Evolutionary conservation across 2,888 invertebrate species (phyloP), one percentile per base, ranked within the genome.

Genomic region (Microdon myrmicae): DNA sequence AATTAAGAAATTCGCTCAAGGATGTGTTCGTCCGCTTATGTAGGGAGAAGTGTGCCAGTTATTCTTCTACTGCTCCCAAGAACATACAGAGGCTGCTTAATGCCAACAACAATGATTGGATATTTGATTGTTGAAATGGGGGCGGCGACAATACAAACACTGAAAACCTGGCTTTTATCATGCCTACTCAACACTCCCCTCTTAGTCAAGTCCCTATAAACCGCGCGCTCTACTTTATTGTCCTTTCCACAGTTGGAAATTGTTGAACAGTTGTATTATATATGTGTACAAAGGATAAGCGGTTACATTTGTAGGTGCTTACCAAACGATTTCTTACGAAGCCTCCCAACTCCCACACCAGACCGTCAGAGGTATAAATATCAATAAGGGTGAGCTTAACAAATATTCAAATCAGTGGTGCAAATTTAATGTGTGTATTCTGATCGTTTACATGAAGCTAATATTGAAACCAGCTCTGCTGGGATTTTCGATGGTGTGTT

Each of bases 321-420:
- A 34, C 26, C 34, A 45, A 59, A 51, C 45, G 58, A 34, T 34
- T 51, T 29, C 26, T 28, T 28, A 22, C 13, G 20, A 23, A 19
- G 4, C n/a, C n/a, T n/a, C n/a, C n/a, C n/a, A n/a, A 1, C 23
- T 25, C n/a, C 29, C 38, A 10, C 3, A 9, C 7, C 35, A 35
- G 31, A 35, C 37, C 49, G 41, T 43, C 14, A 29, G 14, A 37
- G 19, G 22, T 37, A 49, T 32, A 45, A 45, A 39, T 51, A 51
- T 51, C 29, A 38, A 51, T 51, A 44, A 43, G 20, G 26, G 41
- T 26, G 51, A 28, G 38, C 29, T 45, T 59, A 39, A 47, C 51
- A 59, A 45, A 51, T 59, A 59, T 59, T 39, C 59, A 45, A 59
- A 59, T 59, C 53, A 45, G 58, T 56, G 53, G 45, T 35, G 51